These are phyloP conservation scores for Morone chrysops DNA, from an alignment of 2,113 vertebrate genomes.

Conservation along the genomic window DNA sequence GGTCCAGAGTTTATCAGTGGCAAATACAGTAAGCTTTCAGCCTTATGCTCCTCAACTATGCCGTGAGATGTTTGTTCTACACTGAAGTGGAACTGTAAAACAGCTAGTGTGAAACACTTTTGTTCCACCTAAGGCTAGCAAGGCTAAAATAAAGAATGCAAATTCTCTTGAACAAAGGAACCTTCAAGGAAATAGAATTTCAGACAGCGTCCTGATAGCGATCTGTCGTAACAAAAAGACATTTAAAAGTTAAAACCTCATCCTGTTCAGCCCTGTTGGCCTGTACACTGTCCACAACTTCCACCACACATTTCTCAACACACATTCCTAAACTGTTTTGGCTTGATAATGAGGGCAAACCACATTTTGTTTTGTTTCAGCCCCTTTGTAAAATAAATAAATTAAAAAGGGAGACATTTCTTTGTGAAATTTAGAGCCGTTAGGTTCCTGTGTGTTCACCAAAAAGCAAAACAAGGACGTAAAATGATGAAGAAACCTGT, in stretches of 20 bases:
- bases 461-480: constrained; percentile 40
- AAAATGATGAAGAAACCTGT: constrained; percentile 5
- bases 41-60: constrained; percentile 12
- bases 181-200: constrained; percentile 9
- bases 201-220: not conserved
- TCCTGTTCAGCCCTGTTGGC: constrained; percentile 19
- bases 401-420: no score
- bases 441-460: not conserved
- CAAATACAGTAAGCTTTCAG: constrained; percentile 32
- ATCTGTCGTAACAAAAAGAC: constrained; percentile 13
- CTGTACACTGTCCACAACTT: constrained; percentile 36
- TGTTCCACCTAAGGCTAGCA: constrained; percentile 14
- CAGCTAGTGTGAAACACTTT: constrained; percentile 4
- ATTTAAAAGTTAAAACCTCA: constrained; percentile 27
- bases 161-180: constrained; percentile 13
- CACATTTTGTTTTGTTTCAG: constrained; percentile 11
- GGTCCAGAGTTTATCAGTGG: constrained; percentile 19
- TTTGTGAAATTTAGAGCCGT: not conserved
- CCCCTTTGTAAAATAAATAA: not conserved
- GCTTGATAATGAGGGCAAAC: constrained; percentile 38
- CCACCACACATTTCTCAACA: constrained; percentile 48
- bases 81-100: constrained; percentile 44
- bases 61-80: constrained; percentile 46
- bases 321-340: constrained; percentile 60
- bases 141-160: constrained; percentile 5